Evolutionary conservation across 2,113 vertebrate species (phyloP).

Genomic region (Crypturellus undulatus): DNA sequence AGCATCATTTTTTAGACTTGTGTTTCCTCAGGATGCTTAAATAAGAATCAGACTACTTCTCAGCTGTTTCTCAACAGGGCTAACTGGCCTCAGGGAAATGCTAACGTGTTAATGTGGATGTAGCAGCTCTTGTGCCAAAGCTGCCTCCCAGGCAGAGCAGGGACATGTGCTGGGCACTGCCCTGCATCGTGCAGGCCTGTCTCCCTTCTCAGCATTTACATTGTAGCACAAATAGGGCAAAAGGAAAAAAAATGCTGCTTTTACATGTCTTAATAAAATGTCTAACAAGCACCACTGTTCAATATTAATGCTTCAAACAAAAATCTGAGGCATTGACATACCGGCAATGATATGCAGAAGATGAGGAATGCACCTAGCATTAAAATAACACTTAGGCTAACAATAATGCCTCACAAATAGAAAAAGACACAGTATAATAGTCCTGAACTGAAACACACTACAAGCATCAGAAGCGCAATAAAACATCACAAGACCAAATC

Average conservation of each 20-base stretch:
- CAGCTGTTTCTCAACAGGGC: neutral
- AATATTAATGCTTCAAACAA: neutral
- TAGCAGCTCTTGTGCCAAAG: neutral
- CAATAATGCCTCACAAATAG: neutral
- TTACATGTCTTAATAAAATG: neutral
- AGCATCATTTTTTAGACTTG: neutral
- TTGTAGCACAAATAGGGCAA: neutral
- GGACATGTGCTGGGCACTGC: rapidly evolving
- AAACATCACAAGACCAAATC: neutral
- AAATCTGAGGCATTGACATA: neutral
- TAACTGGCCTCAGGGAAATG: neutral
- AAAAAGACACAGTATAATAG: neutral
- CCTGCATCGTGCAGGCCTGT: rapidly evolving
- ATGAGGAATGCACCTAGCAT: neutral
- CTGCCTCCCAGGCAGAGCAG: neutral
- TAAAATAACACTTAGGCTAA: neutral
- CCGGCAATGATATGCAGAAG: neutral
- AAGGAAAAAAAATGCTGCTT: neutral
- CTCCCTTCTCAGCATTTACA: neutral
- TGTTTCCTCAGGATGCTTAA: neutral
- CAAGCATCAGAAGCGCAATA: neutral
- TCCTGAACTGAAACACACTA: neutral
- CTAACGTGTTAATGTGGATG: neutral
- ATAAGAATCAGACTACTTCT: neutral
- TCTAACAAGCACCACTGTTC: neutral